Evolutionary conservation across 2,888 invertebrate species (phyloP).

Genomic region (Clepsis dumicolana): DNA sequence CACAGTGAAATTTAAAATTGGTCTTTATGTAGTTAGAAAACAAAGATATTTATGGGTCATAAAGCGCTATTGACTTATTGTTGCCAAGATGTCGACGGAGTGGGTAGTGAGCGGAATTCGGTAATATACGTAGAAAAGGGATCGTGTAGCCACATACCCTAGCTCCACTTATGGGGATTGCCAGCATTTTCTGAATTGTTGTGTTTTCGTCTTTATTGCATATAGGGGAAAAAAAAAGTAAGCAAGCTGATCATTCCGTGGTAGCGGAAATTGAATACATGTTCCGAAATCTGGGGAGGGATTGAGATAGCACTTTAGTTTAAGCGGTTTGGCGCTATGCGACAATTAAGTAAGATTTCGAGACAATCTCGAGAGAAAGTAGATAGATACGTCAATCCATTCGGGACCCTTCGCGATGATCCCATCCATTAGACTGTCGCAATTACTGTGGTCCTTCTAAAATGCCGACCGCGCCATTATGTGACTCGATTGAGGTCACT

Average conservation of each 20-base stretch:
- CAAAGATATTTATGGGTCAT: slow-evolving; percentile 32
- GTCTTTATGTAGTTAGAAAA: slow-evolving; percentile 12
- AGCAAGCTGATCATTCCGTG: slow-evolving; percentile 9
- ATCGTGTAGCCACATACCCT: slow-evolving; percentile 29
- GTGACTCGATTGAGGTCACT: slow-evolving; percentile 48
- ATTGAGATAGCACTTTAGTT: slow-evolving; percentile 4
- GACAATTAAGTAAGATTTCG: slow-evolving; percentile 32
- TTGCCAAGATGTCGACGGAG: slow-evolving; percentile 38
- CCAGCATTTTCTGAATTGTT: slow-evolving; percentile 39
- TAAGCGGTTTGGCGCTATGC: slow-evolving; percentile 16
- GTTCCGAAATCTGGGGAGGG: background rate
- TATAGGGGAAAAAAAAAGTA: slow-evolving; percentile 24
- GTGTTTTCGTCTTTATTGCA: slow-evolving; percentile 41
- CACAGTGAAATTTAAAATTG: slow-evolving; percentile 18
- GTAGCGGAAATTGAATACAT: slow-evolving; percentile 8
- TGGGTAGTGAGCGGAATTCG: slow-evolving; percentile 26
- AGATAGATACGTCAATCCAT: slow-evolving; percentile 54
- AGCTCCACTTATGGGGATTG: slow-evolving; percentile 35
- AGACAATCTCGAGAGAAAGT: slow-evolving; percentile 39
- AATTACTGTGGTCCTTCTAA: slow-evolving; percentile 61
- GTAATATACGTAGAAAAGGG: slow-evolving; percentile 32
- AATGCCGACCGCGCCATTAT: slow-evolving; percentile 50
- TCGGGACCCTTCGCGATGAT: slow-evolving; percentile 54
- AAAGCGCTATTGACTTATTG: slow-evolving; percentile 39
- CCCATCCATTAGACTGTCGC: slow-evolving; percentile 56